Percentiles rank a stretch among this genome's conserved stretches.
phyloP scores from a whole-genome alignment of 1,140 invertebrate species.

The Parasteatoda tepidariorum region DNA sequence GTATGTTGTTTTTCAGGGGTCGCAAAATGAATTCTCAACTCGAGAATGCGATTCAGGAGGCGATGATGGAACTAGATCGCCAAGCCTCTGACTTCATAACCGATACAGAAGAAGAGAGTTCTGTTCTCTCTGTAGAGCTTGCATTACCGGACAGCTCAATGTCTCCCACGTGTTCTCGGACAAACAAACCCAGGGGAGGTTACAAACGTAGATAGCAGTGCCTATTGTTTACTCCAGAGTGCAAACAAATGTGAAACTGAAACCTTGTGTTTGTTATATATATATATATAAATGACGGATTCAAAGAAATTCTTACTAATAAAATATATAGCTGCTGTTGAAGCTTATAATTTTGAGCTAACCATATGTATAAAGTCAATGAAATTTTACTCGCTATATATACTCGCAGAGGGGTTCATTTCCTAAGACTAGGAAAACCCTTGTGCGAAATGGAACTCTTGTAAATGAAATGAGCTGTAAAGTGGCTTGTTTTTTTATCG shows the following conservation, averaged over 20 bases:
- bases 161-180: neutral
- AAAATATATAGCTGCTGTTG: conserved; percentile 51
- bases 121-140: neutral
- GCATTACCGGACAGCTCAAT: neutral
- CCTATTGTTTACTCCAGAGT: neutral
- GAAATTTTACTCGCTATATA: conserved; percentile 10
- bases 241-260: neutral
- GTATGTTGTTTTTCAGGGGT: conserved; percentile 75
- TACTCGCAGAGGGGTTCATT: neutral
- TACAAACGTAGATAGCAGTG: conserved; percentile 50
- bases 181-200: conserved; percentile 15
- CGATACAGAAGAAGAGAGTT: conserved; percentile 23
- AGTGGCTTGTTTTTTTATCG: conserved; percentile 59
- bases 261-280: conserved; percentile 22
- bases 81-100: conserved; percentile 65
- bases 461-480: conserved; percentile 59
- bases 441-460: conserved; percentile 8
- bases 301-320: conserved; percentile 3
- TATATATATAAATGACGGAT: conserved; percentile 7
- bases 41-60: conserved; percentile 90
- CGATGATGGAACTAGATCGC: conserved; percentile 84
- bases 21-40: conserved; percentile 88
- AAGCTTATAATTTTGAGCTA: conserved; percentile 58
- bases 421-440: neutral
- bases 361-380: conserved; percentile 56